Base-by-base conservation (phyloP, 2,113 vertebrate genomes). In the Chauna torquata region DNA sequence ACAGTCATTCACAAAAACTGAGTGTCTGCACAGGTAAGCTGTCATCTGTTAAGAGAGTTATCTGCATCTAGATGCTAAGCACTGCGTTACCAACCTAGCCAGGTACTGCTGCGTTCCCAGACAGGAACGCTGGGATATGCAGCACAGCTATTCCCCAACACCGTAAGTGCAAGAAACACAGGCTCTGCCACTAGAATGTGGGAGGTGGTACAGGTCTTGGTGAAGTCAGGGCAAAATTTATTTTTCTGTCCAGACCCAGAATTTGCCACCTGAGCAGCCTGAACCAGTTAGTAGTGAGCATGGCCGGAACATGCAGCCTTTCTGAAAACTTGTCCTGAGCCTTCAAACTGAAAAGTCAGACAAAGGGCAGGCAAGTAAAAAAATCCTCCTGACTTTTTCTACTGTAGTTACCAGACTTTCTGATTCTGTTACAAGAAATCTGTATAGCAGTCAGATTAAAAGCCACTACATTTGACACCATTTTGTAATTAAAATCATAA, bases 401-500 rank as follows among this genome's bases (percentile, higher is more conserved):
- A 45, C 8, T 32, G 16, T 30, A 45, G 65, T 54, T 66, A 54
- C 27, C 12, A 66, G 93, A 91, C 30, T 71, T 38, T 27, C n/a
- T 58, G 32, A 94, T 86, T 87, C 30, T 71, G n/a, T 71, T 94
- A 40, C 78, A 55, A 96, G 64, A 92, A 94, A 70, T 30, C 19
- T 58, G 36, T 81, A 44, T 23, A 44, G 24, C 12, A 89, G 16
- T 34, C 30, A 94, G 22, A 86, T 66, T 62, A 94, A 86, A 96
- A 92, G 15, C 25, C 40, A 20, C 28, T n/a, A 6, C 40, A 78
- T 16, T 25, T 74, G 30, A 18, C 42, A 77, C 40, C 75, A 59
- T 65, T 90, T 86, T 79, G 45, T 92, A 86, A 88, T 2, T 71
- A 86, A 77, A 86, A 64, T 40, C 5, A 61, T 70, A 91, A 83